phyloP scores from a whole-genome alignment of 2,113 vertebrate species.

The Suricata suricatta region DNA sequence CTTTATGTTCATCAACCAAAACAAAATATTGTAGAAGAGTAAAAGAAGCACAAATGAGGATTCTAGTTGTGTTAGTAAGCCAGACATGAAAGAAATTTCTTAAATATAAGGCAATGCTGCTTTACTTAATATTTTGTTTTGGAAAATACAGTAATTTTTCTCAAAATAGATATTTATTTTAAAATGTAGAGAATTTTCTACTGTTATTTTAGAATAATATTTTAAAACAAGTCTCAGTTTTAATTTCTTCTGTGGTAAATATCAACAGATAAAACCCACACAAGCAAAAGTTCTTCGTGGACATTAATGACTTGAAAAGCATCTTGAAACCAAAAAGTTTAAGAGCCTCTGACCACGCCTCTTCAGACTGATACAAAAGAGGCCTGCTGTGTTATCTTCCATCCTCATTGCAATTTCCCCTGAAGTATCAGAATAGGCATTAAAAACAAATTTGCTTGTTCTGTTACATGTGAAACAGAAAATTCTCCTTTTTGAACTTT shows the following conservation, averaged over 20 bases:
- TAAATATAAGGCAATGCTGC: neutral
- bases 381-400: accelerated
- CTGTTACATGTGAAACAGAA: neutral
- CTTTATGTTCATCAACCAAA: neutral
- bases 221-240: neutral
- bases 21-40: neutral
- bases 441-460: neutral
- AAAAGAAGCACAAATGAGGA: neutral
- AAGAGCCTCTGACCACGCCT: neutral
- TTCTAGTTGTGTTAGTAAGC: neutral
- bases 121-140: neutral
- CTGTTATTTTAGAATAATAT: neutral
- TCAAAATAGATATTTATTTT: neutral
- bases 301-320: neutral
- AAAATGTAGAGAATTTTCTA: neutral
- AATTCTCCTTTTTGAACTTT: neutral
- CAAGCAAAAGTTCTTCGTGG: neutral
- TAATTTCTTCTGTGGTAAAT: neutral
- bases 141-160: neutral
- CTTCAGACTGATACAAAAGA: neutral
- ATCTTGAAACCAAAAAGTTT: neutral
- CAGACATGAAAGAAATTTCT: neutral
- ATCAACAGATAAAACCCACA: neutral
- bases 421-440: neutral
- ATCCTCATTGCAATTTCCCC: neutral